These are phyloP conservation scores for Apodemia duryi DNA, from an alignment of 2,888 invertebrate genomes.

Conservation along the genomic window DNA sequence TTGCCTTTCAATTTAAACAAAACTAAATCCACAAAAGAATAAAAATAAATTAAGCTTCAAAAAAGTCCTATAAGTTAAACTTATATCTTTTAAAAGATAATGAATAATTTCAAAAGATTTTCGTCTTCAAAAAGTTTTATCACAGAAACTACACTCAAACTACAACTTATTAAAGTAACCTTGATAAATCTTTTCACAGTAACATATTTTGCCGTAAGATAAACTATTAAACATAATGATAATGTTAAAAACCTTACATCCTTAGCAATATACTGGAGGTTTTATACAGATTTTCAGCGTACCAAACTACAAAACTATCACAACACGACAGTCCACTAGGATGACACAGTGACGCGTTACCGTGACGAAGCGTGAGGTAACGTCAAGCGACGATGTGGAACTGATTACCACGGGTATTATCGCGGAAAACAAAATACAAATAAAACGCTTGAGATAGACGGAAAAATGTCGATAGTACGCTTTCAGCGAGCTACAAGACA, in stretches of 20 bases:
- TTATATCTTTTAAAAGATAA: not conserved
- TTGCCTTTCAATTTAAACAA: no score
- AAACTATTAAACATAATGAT: not conserved
- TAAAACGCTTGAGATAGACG: conserved; percentile 40
- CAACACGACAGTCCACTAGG: conserved; percentile 3
- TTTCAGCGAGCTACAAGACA: not conserved
- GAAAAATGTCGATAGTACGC: conserved; percentile 35
- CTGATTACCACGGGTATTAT: conserved; percentile 56
- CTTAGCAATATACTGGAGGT: not conserved
- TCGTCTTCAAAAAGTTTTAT: not conserved
- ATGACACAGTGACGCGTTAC: not conserved
- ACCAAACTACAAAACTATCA: not conserved
- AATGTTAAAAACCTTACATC: conserved; percentile 6
- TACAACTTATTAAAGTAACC: not conserved
- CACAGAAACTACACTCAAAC: not conserved
- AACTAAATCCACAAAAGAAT: no score
- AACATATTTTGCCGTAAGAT: not conserved
- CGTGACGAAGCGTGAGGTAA: conserved; percentile 27
- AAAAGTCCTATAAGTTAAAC: no score
- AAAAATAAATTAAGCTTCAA: no score
- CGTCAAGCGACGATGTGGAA: conserved; percentile 46
- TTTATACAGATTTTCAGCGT: not conserved
- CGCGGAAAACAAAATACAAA: conserved; percentile 59
- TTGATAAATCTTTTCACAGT: not conserved
- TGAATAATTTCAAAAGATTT: not conserved